Conservation (phyloP, 2,113 vertebrate genomes). For the Pelecanoides urinatrix region DNA sequence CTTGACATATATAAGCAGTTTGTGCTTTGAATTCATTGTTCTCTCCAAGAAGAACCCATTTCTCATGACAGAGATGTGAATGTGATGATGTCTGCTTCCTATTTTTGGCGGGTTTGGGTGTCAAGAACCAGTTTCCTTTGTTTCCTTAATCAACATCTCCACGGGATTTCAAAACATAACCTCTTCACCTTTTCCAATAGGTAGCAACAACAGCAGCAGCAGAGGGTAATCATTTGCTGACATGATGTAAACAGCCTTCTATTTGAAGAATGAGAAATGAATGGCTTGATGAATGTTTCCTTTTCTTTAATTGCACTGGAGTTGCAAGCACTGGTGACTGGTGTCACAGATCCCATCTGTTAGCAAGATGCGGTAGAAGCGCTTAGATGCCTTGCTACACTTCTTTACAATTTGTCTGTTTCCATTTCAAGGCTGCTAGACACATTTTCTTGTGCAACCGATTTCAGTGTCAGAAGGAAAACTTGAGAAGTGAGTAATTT, state of each 20-base stretch:
- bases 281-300: conserved; percentile 38
- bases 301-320: background rate
- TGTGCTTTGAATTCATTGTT: background rate
- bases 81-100: background rate
- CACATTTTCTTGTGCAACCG: background rate
- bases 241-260: conserved; percentile 50
- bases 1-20: background rate
- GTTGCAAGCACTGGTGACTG: background rate
- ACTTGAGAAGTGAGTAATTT: conserved; percentile 23
- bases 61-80: background rate
- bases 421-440: conserved; percentile 55
- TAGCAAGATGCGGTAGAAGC: background rate
- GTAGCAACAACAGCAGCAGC: conserved; percentile 42
- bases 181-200: conserved; percentile 55
- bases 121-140: conserved; percentile 37
- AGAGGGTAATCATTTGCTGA: conserved; percentile 55
- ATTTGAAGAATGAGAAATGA: conserved; percentile 52
- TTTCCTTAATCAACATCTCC: conserved; percentile 61
- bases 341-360: conserved; percentile 41
- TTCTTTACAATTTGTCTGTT: conserved; percentile 39
- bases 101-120: background rate
- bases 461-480: conserved; percentile 21
- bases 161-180: conserved; percentile 49
- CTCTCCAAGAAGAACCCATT: background rate
- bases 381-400: background rate